Evolutionary conservation across 2,113 vertebrate species (phyloP).

Genomic region (Sciurus niger): DNA sequence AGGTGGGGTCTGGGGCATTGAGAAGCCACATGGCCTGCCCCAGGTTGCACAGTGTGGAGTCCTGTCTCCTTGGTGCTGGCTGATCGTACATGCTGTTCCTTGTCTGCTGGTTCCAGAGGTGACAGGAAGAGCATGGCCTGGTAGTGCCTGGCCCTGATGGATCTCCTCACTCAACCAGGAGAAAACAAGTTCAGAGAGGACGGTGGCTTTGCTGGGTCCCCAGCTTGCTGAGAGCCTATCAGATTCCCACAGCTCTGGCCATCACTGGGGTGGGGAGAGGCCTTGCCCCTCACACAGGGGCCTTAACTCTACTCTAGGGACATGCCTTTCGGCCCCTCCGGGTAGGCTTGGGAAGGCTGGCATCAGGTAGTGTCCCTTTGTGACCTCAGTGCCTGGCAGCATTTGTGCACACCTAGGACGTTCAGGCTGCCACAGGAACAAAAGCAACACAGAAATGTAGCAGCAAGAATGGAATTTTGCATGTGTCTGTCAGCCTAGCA

Average conservation of each 20-base stretch:
- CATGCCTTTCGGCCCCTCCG: no score
- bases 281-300: neutral
- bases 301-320: no score
- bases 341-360: neutral
- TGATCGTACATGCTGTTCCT: neutral
- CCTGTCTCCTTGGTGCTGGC: no score
- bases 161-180: neutral
- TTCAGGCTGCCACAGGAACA: neutral
- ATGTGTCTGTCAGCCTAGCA: no score
- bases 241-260: neutral
- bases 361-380: neutral
- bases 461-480: fast-evolving
- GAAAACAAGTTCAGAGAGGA: neutral
- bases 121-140: neutral
- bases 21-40: neutral
- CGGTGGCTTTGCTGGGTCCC: neutral
- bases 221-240: neutral
- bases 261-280: fast-evolving
- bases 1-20: neutral
- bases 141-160: no score
- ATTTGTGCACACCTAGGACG: neutral
- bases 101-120: neutral
- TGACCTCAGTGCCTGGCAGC: neutral
- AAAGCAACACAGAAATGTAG: neutral
- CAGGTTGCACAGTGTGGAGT: neutral